Percentiles rank a stretch among this genome's conserved stretches.
phyloP scores from a whole-genome alignment of 2,113 vertebrate genomes.

The Dromas ardeola region DNA sequence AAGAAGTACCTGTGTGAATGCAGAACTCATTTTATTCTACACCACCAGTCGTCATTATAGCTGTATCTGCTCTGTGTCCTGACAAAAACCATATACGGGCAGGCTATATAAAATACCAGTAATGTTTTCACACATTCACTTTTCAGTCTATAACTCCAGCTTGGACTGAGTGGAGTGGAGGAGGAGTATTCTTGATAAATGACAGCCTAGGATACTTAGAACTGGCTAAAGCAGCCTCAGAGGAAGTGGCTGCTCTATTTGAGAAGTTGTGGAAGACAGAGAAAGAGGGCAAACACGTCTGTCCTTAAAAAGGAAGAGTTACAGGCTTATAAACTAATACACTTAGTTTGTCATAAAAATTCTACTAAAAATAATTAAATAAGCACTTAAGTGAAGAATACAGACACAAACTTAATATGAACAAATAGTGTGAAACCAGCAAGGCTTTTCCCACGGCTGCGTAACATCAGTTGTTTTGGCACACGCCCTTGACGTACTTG shows the following conservation, averaged over 20 bases:
- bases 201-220: not conserved
- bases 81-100: not conserved
- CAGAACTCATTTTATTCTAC: not conserved
- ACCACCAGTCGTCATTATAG: not conserved
- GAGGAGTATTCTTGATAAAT: not conserved
- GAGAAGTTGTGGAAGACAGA: not conserved
- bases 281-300: not conserved
- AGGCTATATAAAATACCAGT: not conserved
- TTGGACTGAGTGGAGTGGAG: not conserved
- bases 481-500: not conserved
- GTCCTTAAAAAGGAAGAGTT: not conserved
- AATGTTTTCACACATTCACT: not conserved
- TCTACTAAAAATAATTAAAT: not conserved
- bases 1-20: not conserved
- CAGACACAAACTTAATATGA: not conserved
- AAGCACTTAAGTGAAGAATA: not conserved
- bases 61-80: not conserved
- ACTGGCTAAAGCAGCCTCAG: not conserved
- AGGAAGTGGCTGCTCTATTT: not conserved
- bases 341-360: not conserved
- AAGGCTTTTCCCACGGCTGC: not conserved
- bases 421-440: not conserved
- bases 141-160: not conserved
- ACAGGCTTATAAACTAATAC: not conserved
- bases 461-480: not conserved